These are phyloP conservation scores for Drosophila anomalata DNA, from an alignment of 2,888 invertebrate genomes.

Conservation along the genomic window DNA sequence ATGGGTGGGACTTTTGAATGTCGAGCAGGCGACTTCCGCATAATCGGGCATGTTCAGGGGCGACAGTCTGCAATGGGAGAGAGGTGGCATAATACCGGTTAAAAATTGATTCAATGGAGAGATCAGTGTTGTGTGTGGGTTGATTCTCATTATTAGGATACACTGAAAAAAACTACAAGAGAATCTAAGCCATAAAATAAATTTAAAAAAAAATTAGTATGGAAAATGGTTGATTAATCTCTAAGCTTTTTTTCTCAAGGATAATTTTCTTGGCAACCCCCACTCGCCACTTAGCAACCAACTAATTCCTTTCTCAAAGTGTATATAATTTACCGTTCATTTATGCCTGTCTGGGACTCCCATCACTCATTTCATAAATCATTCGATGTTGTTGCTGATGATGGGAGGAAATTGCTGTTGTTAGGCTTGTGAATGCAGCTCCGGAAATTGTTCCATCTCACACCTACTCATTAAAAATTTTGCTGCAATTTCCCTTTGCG, in stretches of 20 bases:
- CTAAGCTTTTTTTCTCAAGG: neutral
- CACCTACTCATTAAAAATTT: conserved; percentile 67
- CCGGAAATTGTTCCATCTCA: conserved; percentile 69
- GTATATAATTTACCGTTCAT: conserved; percentile 12
- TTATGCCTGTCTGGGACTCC: conserved; percentile 50
- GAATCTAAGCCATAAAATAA: neutral
- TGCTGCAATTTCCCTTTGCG: conserved; percentile 19
- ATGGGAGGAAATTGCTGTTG: conserved; percentile 78
- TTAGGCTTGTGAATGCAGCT: conserved; percentile 51
- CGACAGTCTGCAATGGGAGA: conserved; percentile 78
- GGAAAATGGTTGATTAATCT: neutral
- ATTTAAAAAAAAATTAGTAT: neutral
- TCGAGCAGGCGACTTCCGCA: conserved; percentile 84
- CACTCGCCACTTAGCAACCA: neutral
- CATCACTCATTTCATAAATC: conserved; percentile 68
- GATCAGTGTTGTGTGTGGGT: neutral
- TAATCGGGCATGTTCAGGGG: conserved; percentile 84
- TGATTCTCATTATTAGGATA: neutral
- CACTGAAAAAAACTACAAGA: neutral
- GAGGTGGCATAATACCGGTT: conserved; percentile 15
- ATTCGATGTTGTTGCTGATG: conserved; percentile 55
- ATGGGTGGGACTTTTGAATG: conserved; percentile 83
- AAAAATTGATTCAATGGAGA: conserved; percentile 31
- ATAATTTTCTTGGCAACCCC: neutral
- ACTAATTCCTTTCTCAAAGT: neutral